These are phyloP conservation scores for Ceratina japonica DNA, from an alignment of 1,140 invertebrate species.

Conservation along the genomic window DNA sequence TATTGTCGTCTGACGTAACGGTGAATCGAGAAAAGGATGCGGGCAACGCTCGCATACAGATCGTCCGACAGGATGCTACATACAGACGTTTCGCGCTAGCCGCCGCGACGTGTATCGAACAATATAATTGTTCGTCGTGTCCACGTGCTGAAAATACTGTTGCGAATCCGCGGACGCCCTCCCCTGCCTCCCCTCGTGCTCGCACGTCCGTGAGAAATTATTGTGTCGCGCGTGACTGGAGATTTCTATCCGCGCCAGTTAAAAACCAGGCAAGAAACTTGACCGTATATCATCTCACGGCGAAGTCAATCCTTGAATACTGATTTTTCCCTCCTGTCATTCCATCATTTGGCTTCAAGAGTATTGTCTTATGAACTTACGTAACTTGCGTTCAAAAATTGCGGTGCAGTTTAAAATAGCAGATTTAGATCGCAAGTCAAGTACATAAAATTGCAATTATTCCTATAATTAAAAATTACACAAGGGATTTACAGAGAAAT, in stretches of 20 bases:
- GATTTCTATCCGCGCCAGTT: conserved; percentile 27
- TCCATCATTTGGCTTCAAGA: too few species aligned
- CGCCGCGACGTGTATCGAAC: conserved; percentile 30
- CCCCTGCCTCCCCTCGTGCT: conserved; percentile 3
- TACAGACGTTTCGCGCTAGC: conserved; percentile 15
- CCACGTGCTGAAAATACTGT: conserved; percentile 42
- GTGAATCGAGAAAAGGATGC: conserved; percentile 26
- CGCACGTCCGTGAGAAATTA: conserved; percentile 50
- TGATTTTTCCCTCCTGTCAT: conserved; percentile 2
- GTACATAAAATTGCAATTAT: too few species aligned
- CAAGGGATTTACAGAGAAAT: too few species aligned
- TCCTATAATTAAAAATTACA: too few species aligned
- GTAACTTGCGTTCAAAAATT: too few species aligned
- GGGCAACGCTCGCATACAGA: conserved; percentile 24
- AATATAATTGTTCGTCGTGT: conserved; percentile 45
- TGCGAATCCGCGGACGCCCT: background rate
- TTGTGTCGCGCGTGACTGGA: conserved; percentile 34
- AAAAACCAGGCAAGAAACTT: conserved; percentile 33
- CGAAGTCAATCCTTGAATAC: conserved; percentile 15
- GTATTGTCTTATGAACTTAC: too few species aligned
- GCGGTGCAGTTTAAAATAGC: too few species aligned
- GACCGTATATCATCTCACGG: conserved; percentile 23
- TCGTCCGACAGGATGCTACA: background rate
- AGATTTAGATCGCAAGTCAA: too few species aligned
- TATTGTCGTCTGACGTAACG: conserved; percentile 37